Percentiles rank a stretch among this genome's conserved stretches.
Conservation (phyloP, 2,113 vertebrate species). For the Syngnathus scovelli region DNA sequence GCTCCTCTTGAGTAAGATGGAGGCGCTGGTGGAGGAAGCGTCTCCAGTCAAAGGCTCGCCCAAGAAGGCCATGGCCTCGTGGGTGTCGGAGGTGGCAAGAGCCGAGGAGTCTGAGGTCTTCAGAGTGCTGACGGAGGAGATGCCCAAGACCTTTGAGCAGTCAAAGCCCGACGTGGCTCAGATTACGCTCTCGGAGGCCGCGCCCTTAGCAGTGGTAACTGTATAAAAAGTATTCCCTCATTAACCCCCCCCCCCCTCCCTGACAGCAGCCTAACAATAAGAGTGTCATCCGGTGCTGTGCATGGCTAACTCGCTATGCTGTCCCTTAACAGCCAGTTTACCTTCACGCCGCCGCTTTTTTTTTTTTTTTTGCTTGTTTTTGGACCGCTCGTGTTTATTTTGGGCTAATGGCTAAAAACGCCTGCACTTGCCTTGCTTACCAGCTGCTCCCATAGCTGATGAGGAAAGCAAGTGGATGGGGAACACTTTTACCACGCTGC, state of each 20-base stretch:
- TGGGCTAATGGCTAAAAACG: constrained; percentile 16
- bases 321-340: constrained; percentile 38
- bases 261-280: constrained; percentile 36
- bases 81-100: constrained; percentile 56
- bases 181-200: constrained; percentile 36
- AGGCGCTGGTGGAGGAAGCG: constrained; percentile 33
- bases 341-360: constrained; percentile 16
- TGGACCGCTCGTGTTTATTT: constrained; percentile 13
- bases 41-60: constrained; percentile 48
- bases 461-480: constrained; percentile 22
- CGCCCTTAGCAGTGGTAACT: constrained; percentile 56
- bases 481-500: constrained; percentile 28
- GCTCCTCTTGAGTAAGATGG: constrained; percentile 13
- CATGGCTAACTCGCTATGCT: constrained; percentile 50
- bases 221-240: constrained; percentile 46
- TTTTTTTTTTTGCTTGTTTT: constrained; percentile 45
- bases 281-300: constrained; percentile 28
- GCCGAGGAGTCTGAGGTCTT: constrained; percentile 11
- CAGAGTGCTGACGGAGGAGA: constrained; percentile 10
- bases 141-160: constrained; percentile 5
- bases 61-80: constrained; percentile 63
- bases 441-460: constrained; percentile 39
- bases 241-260: constrained; percentile 26
- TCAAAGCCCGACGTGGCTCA: constrained; percentile 28
- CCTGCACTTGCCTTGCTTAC: constrained; percentile 25